These are phyloP conservation scores for Chaenocephalus aceratus DNA, from an alignment of 2,113 vertebrate species.

Conservation along the genomic window DNA sequence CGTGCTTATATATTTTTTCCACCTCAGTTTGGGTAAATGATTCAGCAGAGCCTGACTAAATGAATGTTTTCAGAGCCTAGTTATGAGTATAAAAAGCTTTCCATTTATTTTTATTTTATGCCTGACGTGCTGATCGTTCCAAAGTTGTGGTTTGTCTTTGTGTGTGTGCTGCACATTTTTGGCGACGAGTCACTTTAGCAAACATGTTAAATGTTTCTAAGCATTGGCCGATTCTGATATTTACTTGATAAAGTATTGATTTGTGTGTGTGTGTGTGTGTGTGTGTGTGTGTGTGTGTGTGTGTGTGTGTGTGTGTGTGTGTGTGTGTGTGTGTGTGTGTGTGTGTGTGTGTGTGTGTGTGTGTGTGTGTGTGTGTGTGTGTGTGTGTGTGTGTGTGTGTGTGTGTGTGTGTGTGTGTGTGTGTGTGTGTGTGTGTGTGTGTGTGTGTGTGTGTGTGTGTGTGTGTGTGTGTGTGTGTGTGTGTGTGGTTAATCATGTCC, in stretches of 20 bases:
- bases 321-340: not conserved
- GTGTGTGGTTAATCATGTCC: slow-evolving; percentile 60
- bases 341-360: slow-evolving; percentile 1
- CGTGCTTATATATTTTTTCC: slow-evolving; percentile 72
- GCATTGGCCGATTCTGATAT: slow-evolving; percentile 10
- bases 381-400: not conserved
- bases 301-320: not conserved
- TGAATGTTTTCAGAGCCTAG: slow-evolving; percentile 66
- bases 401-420: not conserved
- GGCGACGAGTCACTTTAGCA: slow-evolving; percentile 25
- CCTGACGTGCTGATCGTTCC: slow-evolving; percentile 27
- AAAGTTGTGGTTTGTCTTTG: slow-evolving; percentile 39
- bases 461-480: not conserved
- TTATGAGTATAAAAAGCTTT: slow-evolving; percentile 64
- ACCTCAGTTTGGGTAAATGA: slow-evolving; percentile 75
- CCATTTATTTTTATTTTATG: slow-evolving; percentile 15
- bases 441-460: not conserved
- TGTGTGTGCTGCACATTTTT: slow-evolving; percentile 33
- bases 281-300: not conserved
- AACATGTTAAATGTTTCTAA: slow-evolving; percentile 15
- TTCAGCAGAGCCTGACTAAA: slow-evolving; percentile 73
- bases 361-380: not conserved
- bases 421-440: slow-evolving; percentile 14
- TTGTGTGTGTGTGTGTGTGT: not conserved
- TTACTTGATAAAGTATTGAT: slow-evolving; percentile 5